Base-by-base conservation (phyloP, 53 echinoderm and acorn worm genomes). In the Temnopleurus reevesii region DNA sequence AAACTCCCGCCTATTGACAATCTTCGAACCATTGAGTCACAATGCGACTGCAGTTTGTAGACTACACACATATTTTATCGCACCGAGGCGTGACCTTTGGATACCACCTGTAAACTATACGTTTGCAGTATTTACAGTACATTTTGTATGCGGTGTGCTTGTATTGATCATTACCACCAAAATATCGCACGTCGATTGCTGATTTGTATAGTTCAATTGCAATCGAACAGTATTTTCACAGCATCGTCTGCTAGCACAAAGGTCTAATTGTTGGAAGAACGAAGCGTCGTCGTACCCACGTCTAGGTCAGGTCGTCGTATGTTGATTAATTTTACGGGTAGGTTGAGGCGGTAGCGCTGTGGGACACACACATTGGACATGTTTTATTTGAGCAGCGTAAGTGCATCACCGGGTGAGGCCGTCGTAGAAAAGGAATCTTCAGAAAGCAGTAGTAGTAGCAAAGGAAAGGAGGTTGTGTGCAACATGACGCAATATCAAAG, bases 251-350 rank as follows among this genome's bases (percentile, higher is more conserved):
- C 49, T 27, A 79, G 51, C 49, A 79, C 79, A 79, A 79, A 79
- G 79, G 51, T 49, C 46, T 79, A 17, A 79, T 79, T 79, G 71
- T 71, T 41, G 15, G 28, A 63, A 63, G 63, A 63, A 31, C 63
- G 34, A 33, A n/a, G n/a, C n/a, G n/a, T n/a, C n/a, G 18, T 79
- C 49, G 79, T 47, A 79, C 83, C 51, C 57, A 55, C 0, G 12
- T 31, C 61, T 86, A 59, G 61, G 86, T 86, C 86, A 86, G 61
- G 86, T 60, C 86, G 61, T 41, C 5, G 43, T 60, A 86, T 59
- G 61, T 86, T 86, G 86, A 86, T 86, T 60, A 86, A 59, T 46
- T 59, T 86, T 55, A 83, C 86, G 59, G 61, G 86, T 36, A 60
- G 86, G 86, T 61, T 45, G 44, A 59, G 51, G 83, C 83, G 83